phyloP scores from a whole-genome alignment of 1,140 invertebrate genomes.

The Drosophila nigromelanica region DNA sequence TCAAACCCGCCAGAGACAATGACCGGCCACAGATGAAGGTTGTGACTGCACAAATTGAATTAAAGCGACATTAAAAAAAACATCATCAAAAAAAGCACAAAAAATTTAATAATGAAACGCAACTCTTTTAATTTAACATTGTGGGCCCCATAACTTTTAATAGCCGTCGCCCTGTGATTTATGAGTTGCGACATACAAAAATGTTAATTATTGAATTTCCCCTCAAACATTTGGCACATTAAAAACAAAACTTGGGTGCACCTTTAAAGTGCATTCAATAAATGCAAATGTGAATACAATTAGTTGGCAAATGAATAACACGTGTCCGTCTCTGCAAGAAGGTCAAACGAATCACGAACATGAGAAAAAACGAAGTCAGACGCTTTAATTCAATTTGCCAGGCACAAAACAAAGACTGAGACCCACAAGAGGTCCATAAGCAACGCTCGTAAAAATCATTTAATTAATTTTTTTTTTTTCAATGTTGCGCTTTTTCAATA shows the following conservation, averaged over 20 bases:
- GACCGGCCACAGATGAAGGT: constrained; percentile 18
- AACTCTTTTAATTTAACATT: constrained; percentile 63
- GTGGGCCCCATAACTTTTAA: constrained; percentile 45
- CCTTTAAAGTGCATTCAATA: constrained; percentile 6
- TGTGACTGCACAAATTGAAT: constrained; percentile 61
- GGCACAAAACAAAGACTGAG: constrained; percentile 46
- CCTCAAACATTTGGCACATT: constrained; percentile 40
- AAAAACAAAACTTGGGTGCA: constrained; percentile 37
- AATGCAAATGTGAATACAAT: constrained; percentile 18
- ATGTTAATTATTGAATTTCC: neutral
- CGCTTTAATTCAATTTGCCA: constrained; percentile 62
- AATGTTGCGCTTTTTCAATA: constrained; percentile 9
- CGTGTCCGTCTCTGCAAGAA: constrained; percentile 57
- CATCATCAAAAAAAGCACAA: constrained; percentile 19
- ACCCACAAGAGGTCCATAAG: constrained; percentile 28
- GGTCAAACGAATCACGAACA: constrained; percentile 55
- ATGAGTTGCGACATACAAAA: constrained; percentile 30
- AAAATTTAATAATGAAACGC: constrained; percentile 24
- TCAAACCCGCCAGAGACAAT: constrained; percentile 19
- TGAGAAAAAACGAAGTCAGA: constrained; percentile 43
- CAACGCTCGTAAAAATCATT: constrained; percentile 12
- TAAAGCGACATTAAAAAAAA: constrained; percentile 61
- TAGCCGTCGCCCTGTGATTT: constrained; percentile 56
- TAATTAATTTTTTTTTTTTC: constrained; percentile 22
- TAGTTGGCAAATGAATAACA: constrained; percentile 37